phyloP scores from a whole-genome alignment of 2,888 invertebrate genomes.

The Gryllus longicercus region DNA sequence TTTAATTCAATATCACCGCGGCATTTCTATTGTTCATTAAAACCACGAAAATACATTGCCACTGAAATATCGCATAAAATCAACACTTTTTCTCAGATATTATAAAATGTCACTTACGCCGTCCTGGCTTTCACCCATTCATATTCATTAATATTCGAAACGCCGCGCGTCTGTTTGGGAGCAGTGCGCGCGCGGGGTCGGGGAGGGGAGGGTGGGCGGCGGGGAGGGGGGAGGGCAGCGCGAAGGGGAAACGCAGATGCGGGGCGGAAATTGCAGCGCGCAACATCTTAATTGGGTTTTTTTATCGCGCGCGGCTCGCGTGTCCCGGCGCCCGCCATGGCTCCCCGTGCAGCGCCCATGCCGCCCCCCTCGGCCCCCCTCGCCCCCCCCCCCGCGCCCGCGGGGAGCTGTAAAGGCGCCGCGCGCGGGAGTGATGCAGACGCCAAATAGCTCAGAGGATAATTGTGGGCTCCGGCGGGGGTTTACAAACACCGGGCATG shows the following conservation, averaged over 20 bases:
- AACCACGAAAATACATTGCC: no score
- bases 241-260: not conserved
- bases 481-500: not conserved
- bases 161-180: no score
- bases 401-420: not conserved
- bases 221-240: not conserved
- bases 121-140: no score
- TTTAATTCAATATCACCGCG: not conserved
- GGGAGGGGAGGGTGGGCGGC: not conserved
- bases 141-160: no score
- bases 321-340: not conserved
- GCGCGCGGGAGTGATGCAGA: not conserved
- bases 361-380: no score
- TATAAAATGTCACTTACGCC: no score
- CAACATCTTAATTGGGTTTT: slow-evolving; percentile 3
- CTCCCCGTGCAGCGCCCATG: no score
- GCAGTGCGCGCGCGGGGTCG: no score
- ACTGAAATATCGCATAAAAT: no score
- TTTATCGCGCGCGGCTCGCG: not conserved
- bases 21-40: not conserved
- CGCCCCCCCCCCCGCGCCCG: not conserved
- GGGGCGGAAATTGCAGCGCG: not conserved
- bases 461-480: not conserved
- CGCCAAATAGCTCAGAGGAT: slow-evolving; percentile 11
- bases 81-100: no score